These are phyloP conservation scores for Morpho achilles DNA, from an alignment of 2,888 invertebrate species.

Conservation along the genomic window DNA sequence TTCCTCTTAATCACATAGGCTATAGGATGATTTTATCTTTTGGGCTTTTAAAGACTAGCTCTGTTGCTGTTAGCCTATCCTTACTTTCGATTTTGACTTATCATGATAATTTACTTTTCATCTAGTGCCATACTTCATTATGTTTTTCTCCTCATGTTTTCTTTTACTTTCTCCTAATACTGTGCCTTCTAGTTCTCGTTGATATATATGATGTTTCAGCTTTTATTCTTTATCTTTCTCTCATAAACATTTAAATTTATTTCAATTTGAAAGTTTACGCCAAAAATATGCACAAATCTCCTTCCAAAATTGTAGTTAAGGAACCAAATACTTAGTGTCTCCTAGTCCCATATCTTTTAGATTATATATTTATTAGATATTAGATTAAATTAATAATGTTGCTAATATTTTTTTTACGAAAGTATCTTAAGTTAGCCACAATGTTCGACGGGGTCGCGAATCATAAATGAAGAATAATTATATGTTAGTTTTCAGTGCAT, in stretches of 20 bases:
- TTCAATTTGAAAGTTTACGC: constrained; percentile 15
- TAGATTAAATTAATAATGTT: constrained; percentile 27
- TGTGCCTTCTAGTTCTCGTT: constrained; percentile 74
- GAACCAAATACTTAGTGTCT: constrained; percentile 40
- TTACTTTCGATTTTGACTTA: constrained; percentile 5
- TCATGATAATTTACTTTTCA: constrained; percentile 13
- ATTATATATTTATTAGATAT: constrained; percentile 40
- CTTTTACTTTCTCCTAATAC: constrained; percentile 53
- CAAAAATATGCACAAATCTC: constrained; percentile 27
- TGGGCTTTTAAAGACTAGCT: constrained; percentile 25
- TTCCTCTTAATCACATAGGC: constrained; percentile 36
- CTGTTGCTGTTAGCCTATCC: constrained; percentile 11
- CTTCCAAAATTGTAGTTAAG: constrained; percentile 26
- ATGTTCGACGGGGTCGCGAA: constrained; percentile 18
- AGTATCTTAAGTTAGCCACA: constrained; percentile 16
- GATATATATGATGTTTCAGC: constrained; percentile 43
- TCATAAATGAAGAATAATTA: constrained; percentile 9
- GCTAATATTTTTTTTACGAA: constrained; percentile 10
- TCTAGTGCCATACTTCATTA: constrained; percentile 12
- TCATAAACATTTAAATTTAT: constrained; percentile 2
- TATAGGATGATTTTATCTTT: constrained; percentile 29
- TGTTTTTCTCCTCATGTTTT: constrained; percentile 25
- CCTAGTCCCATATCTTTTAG: constrained; percentile 47
- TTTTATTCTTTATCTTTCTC: constrained; percentile 17
- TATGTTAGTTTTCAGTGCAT: constrained; percentile 24